Evolutionary conservation across 2,113 vertebrate genomes (phyloP).

Genomic region (Hypomesus transpacificus): DNA sequence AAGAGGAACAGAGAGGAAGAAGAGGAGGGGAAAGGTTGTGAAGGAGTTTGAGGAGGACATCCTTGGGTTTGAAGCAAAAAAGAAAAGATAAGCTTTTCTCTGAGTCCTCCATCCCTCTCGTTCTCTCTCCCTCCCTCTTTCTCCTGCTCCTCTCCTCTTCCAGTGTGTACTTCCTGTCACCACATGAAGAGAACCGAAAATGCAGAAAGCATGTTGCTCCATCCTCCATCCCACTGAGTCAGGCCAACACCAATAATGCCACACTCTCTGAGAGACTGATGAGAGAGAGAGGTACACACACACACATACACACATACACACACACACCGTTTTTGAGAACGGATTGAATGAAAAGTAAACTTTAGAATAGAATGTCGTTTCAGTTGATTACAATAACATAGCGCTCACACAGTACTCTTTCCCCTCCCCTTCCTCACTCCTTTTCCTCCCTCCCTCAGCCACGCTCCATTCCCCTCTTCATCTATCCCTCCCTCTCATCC

Average conservation of each 20-base stretch:
- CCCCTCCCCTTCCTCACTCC: neutral
- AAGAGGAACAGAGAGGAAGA: constrained; percentile 51
- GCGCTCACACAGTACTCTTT: constrained; percentile 12
- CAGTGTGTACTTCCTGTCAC: constrained; percentile 40
- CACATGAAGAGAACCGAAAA: constrained; percentile 70
- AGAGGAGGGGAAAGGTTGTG: constrained; percentile 29
- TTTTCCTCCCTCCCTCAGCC: neutral
- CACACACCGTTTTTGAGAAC: constrained; percentile 9
- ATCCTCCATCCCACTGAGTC: neutral
- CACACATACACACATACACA: neutral
- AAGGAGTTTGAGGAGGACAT: too few relatives aligned
- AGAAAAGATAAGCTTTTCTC: too few relatives aligned
- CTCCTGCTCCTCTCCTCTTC: constrained; percentile 35
- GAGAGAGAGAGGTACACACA: neutral
- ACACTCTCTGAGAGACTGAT: too few relatives aligned
- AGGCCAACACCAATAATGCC: too few relatives aligned
- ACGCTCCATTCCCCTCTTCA: neutral
- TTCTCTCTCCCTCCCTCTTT: neutral
- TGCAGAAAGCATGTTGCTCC: constrained; percentile 19
- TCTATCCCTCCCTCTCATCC: neutral
- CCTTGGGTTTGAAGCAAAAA: too few relatives aligned
- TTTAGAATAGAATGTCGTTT: too few relatives aligned
- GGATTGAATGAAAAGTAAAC: constrained; percentile 15
- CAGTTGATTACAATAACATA: constrained; percentile 42
- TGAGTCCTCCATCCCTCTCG: constrained; percentile 19